A percentile compares a stretch with the other conserved stretches of the same genome.
Conservation (phyloP, 2,888 invertebrate genomes). For the Diarsia mendica region DNA sequence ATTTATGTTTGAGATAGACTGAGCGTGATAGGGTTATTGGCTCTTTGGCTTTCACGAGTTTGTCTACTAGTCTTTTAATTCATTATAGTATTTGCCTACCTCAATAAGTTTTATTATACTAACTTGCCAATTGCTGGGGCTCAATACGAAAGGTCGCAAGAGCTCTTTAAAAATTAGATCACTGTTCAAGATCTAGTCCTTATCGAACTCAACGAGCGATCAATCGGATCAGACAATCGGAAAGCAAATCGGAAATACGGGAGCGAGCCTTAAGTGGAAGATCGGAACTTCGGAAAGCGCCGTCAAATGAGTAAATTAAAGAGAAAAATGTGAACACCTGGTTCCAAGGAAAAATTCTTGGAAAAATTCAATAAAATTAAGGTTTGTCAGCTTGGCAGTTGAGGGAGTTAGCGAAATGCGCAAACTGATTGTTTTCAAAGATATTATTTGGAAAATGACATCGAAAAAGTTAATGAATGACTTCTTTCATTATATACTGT, state of each 20-base stretch:
- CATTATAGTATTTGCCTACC: background rate
- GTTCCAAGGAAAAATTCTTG: conserved; percentile 39
- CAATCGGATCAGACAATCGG: conserved; percentile 43
- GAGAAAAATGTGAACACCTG: conserved; percentile 57
- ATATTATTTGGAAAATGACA: conserved; percentile 36
- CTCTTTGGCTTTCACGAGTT: background rate
- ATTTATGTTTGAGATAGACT: conserved; percentile 40
- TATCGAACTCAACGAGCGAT: conserved; percentile 14
- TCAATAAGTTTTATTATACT: background rate
- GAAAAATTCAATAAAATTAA: conserved; percentile 51
- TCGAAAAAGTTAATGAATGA: conserved; percentile 26
- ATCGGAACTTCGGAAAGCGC: conserved; percentile 30
- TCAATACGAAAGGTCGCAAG: conserved; percentile 11
- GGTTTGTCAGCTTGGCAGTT: conserved; percentile 40
- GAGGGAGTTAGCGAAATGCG: conserved; percentile 49
- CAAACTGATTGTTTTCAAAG: conserved; percentile 44
- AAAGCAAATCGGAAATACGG: conserved; percentile 43
- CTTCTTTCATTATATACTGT: background rate
- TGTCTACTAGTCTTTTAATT: background rate
- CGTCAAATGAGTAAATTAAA: conserved; percentile 59
- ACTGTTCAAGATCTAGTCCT: background rate
- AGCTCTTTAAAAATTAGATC: conserved; percentile 12
- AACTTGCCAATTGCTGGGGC: background rate
- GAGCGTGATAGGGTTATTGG: conserved; percentile 6
- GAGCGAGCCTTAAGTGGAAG: conserved; percentile 23